Evolutionary conservation across 2,797 vertebrate genomes (phyloP).

Genomic region (Argyrosomus regius): DNA sequence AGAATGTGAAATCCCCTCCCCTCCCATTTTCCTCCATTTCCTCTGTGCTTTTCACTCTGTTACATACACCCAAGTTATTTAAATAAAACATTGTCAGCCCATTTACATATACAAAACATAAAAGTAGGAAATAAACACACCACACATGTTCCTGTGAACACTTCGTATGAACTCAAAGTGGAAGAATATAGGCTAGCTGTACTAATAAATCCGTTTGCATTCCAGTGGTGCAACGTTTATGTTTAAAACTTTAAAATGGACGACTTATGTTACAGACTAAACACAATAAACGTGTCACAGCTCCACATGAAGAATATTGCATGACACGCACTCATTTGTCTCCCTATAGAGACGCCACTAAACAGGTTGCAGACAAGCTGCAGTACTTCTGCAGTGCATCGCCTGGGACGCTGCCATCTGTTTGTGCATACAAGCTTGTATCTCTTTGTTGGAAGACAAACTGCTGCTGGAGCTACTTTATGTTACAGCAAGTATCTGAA

Average conservation of each 20-base stretch:
- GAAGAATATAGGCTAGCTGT: background rate
- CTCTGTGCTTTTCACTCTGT: background rate
- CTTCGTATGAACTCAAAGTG: background rate
- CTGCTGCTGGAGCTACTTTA: constrained; percentile 33
- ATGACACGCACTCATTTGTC: constrained; percentile 73
- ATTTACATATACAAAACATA: background rate
- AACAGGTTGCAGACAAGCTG: constrained; percentile 76
- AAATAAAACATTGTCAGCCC: background rate
- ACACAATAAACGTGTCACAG: constrained; percentile 27
- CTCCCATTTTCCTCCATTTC: background rate
- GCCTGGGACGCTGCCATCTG: constrained; percentile 76
- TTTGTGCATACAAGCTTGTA: constrained; percentile 44
- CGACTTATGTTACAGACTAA: constrained; percentile 15
- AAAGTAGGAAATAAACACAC: background rate
- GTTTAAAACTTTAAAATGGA: constrained; percentile 30
- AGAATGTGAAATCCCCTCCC: background rate
- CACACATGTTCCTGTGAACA: background rate
- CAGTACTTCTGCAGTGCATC: constrained; percentile 58
- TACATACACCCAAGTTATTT: background rate
- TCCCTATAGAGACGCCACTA: constrained; percentile 57
- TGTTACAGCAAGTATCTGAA: constrained; percentile 42
- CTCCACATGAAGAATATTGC: constrained; percentile 48
- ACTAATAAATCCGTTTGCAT: background rate
- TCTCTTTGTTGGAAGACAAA: constrained; percentile 65
- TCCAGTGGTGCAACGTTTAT: background rate